Percentiles rank a stretch among this genome's conserved stretches.
phyloP scores from a whole-genome alignment of 2,888 invertebrate species.

The Eumacrocentrus americanus region DNA sequence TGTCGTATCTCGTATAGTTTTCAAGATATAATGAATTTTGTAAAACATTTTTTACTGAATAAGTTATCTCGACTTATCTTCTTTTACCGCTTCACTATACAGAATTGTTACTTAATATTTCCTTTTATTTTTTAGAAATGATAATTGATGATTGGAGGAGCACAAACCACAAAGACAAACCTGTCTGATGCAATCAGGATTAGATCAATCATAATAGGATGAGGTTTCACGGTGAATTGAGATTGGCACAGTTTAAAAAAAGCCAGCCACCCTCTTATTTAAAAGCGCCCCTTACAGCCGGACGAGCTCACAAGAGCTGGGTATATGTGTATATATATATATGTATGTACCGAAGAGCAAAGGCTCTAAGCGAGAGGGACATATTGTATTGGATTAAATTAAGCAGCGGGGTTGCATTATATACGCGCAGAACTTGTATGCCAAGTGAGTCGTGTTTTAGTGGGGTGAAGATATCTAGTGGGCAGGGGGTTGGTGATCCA shows the following conservation, averaged over 20 bases:
- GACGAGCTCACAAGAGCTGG: conserved; percentile 11
- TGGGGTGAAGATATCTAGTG: conserved; percentile 37
- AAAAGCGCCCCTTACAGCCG: conserved; percentile 42
- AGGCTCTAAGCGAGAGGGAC: conserved; percentile 43
- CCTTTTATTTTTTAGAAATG: no score
- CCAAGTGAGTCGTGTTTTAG: conserved; percentile 58
- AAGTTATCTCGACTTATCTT: no score
- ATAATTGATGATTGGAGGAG: no score
- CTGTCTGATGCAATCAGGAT: conserved; percentile 54
- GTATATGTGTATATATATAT: conserved; percentile 18
- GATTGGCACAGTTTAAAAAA: conserved; percentile 57
- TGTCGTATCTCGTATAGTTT: no score
- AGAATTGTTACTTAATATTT: no score
- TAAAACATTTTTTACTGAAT: no score
- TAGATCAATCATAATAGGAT: conserved; percentile 59
- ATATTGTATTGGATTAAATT: conserved; percentile 61
- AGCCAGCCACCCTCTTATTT: conserved; percentile 54
- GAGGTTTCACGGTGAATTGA: conserved; percentile 59
- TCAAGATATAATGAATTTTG: no score
- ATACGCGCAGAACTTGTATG: conserved; percentile 55
- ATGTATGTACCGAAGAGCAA: conserved; percentile 9
- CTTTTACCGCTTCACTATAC: no score
- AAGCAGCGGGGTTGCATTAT: conserved; percentile 51
- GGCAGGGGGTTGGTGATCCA: conserved; percentile 20
- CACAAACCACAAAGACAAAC: conserved; percentile 45